Evolutionary conservation across 2,113 vertebrate species (phyloP).

Genomic region (Arizona elegans): DNA sequence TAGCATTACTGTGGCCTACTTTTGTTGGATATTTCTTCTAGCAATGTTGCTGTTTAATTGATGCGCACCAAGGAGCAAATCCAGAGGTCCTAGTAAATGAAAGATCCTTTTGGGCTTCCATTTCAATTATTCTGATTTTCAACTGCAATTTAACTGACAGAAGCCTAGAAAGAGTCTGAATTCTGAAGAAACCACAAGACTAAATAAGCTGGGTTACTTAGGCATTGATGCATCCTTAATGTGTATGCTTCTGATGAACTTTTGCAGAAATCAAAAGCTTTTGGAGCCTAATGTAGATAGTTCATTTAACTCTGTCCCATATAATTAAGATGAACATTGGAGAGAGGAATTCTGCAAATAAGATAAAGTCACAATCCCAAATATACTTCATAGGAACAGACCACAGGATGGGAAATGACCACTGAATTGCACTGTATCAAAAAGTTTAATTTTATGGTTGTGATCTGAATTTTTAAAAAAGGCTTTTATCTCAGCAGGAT

Average conservation of each 20-base stretch:
- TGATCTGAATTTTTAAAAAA: not conserved
- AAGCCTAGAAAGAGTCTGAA: conserved; percentile 7
- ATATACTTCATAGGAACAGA: not conserved
- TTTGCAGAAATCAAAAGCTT: conserved; percentile 1
- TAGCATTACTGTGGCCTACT: conserved; percentile 18
- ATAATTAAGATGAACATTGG: not conserved
- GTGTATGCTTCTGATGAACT: not conserved
- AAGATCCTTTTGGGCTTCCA: conserved; percentile 14
- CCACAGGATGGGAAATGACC: not conserved
- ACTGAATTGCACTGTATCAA: not conserved
- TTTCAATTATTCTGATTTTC: conserved; percentile 33
- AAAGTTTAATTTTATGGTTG: not conserved
- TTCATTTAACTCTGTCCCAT: not conserved
- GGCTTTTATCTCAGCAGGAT: not conserved
- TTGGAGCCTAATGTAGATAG: not conserved
- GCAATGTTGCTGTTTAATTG: conserved; percentile 20
- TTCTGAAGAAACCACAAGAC: conserved; percentile 6
- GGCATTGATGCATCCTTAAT: not conserved
- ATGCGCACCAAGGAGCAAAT: conserved; percentile 21
- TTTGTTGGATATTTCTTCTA: conserved; percentile 14
- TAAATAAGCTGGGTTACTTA: conserved; percentile 20
- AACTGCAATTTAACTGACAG: conserved; percentile 18
- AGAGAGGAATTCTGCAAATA: not conserved
- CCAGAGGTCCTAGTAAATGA: not conserved
- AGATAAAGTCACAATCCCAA: not conserved